Conservation (phyloP, 2,888 invertebrate species). For the Sepiola atlantica region DNA sequence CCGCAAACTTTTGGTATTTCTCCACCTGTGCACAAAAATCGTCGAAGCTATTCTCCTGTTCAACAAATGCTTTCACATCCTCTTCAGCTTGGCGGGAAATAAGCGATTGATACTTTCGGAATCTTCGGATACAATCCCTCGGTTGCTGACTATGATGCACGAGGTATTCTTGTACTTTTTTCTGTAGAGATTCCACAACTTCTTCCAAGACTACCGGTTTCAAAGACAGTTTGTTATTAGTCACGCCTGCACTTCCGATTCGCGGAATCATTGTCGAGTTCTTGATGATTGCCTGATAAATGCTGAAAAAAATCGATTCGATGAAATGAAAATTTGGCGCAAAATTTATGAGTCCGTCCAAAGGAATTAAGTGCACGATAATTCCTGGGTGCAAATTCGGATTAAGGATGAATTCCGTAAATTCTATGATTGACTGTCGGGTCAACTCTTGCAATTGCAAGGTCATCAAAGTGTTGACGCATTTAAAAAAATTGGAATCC, state of each 20-base stretch:
- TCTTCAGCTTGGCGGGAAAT: constrained; percentile 77
- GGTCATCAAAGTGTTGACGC: constrained; percentile 90
- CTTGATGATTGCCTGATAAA: constrained; percentile 84
- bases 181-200: constrained; percentile 80
- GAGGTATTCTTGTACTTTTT: constrained; percentile 76
- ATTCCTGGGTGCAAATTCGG: constrained; percentile 77
- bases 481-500: constrained; percentile 85
- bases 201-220: constrained; percentile 86
- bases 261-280: constrained; percentile 84
- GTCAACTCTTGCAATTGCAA: constrained; percentile 88
- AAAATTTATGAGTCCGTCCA: constrained; percentile 73
- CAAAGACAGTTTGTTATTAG: constrained; percentile 55
- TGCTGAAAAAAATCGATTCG: constrained; percentile 81
- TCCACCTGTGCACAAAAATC: constrained; percentile 76
- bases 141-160: neutral
- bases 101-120: neutral
- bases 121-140: neutral
- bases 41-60: constrained; percentile 77
- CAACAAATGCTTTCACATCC: constrained; percentile 82
- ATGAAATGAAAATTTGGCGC: constrained; percentile 80
- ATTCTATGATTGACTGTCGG: constrained; percentile 85
- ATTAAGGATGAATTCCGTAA: constrained; percentile 84
- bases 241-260: constrained; percentile 78
- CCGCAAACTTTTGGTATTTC: constrained; percentile 76
- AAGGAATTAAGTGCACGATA: constrained; percentile 73